Conservation (phyloP, 2,113 vertebrate species). For the Larimichthys polyactis region DNA sequence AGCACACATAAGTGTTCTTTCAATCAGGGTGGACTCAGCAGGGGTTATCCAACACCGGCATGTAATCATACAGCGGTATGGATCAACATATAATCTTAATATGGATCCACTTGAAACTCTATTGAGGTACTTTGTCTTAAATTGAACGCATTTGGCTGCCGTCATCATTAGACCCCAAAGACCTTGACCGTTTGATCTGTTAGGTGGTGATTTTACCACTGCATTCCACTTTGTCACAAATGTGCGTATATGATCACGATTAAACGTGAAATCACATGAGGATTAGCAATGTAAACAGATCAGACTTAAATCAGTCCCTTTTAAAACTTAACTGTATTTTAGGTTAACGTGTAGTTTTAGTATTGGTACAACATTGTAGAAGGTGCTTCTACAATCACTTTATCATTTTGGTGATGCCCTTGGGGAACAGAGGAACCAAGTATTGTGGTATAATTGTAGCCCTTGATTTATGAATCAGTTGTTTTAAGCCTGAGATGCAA, state of each 20-base stretch:
- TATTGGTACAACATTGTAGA: background rate
- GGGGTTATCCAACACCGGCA: background rate
- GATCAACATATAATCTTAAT: constrained; percentile 10
- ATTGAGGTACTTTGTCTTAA: background rate
- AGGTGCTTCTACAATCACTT: no score
- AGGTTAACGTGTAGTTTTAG: background rate
- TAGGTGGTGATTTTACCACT: background rate
- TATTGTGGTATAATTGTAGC: background rate
- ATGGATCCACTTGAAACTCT: constrained; percentile 15
- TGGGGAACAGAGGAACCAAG: background rate
- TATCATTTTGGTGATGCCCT: no score
- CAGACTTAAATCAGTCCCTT: background rate
- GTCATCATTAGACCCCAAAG: background rate
- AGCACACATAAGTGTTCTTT: background rate
- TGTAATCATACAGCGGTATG: constrained; percentile 18
- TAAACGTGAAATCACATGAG: background rate
- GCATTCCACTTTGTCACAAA: background rate
- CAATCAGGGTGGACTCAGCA: background rate
- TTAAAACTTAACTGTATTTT: background rate
- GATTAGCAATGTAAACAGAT: background rate
- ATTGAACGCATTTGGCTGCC: constrained; percentile 1
- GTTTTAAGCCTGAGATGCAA: background rate
- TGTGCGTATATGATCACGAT: background rate
- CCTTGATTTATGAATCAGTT: background rate
- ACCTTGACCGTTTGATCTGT: background rate